Evolutionary conservation across 2,888 invertebrate species (phyloP), one percentile per base, ranked within the genome.

Genomic region (Lamproptera curius): DNA sequence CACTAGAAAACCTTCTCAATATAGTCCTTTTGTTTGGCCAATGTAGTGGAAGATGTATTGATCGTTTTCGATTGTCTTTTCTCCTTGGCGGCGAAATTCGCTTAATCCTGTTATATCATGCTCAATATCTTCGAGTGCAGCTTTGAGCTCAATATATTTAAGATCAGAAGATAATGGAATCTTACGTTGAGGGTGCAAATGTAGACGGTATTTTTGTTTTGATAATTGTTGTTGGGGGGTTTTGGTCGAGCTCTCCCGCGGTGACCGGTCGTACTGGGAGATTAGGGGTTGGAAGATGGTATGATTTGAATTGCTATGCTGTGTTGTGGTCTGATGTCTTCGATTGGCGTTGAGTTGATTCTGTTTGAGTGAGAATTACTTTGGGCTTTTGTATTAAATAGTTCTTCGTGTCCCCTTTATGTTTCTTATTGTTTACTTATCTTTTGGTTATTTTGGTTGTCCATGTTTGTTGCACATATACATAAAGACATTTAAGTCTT

Each of bases 381-480:
- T 49, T 52, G 10, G 46, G 46, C 17, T 52, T 39, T 43, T 52
- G 46, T 49, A 53, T 42, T 48, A 51, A 40, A 39, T 43, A 53
- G 16, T 50, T 41, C 2, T 39, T 51, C 51, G 49, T 42, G 14
- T 26, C 13, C 10, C 23, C 37, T 37, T 46, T 54, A 16, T 33
- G 46, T 49, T 49, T 54, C 42, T 51, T 54, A 11, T 41, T 46
- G 43, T 45, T 56, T 48, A 20, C 31, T 52, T 45, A 15, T 35
- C 5, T 49, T 4, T 23, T 23, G 23, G 8, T 6, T 8, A 23
- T 4, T 23, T 6, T 23, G 13, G 15, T 8, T n/a, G n/a, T n/a
- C n/a, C n/a, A n/a, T n/a, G n/a, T n/a, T n/a, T n/a, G n/a, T n/a
- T n/a, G n/a, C n/a, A n/a, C n/a, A n/a, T n/a, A n/a, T n/a, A n/a